phyloP scores from a whole-genome alignment of 2,888 invertebrate species.

The Melinaea marsaeus region DNA sequence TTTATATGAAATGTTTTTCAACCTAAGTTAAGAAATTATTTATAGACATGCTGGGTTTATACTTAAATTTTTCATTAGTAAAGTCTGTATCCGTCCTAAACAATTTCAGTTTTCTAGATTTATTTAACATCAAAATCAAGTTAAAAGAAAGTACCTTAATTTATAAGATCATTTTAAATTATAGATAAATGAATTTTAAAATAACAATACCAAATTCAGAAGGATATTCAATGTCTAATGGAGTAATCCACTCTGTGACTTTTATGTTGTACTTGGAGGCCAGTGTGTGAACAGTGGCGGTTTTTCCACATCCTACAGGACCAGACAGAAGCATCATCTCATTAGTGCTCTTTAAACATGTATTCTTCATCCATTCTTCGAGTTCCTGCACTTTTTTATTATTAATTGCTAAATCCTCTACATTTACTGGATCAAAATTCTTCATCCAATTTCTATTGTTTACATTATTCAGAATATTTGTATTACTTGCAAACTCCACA shows the following conservation, averaged over 20 bases:
- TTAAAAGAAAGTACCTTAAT: too few relatives aligned
- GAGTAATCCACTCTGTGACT: conserved; percentile 90
- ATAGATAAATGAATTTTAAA: too few relatives aligned
- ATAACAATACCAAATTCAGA: conserved; percentile 62
- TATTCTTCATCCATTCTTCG: conserved; percentile 80
- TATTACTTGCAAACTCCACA: neutral
- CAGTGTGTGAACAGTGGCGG: conserved; percentile 82
- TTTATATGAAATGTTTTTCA: too few relatives aligned
- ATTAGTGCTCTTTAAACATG: conserved; percentile 47
- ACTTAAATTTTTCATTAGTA: too few relatives aligned
- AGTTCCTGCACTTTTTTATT: conserved; percentile 86
- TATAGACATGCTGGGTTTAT: too few relatives aligned
- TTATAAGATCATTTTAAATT: too few relatives aligned
- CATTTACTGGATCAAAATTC: conserved; percentile 76
- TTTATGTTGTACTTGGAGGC: conserved; percentile 80
- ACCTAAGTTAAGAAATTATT: too few relatives aligned
- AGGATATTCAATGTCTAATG: conserved; percentile 82
- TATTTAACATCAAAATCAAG: too few relatives aligned
- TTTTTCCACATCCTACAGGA: conserved; percentile 91
- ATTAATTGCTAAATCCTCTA: conserved; percentile 84
- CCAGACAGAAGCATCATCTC: conserved; percentile 86
- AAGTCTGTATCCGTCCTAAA: too few relatives aligned
- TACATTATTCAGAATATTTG: conserved; percentile 16
- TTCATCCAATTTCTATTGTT: conserved; percentile 76
- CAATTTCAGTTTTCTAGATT: too few relatives aligned